These are phyloP conservation scores for Melangyna quadrimaculata DNA, from an alignment of 2,888 invertebrate genomes.

Conservation along the genomic window DNA sequence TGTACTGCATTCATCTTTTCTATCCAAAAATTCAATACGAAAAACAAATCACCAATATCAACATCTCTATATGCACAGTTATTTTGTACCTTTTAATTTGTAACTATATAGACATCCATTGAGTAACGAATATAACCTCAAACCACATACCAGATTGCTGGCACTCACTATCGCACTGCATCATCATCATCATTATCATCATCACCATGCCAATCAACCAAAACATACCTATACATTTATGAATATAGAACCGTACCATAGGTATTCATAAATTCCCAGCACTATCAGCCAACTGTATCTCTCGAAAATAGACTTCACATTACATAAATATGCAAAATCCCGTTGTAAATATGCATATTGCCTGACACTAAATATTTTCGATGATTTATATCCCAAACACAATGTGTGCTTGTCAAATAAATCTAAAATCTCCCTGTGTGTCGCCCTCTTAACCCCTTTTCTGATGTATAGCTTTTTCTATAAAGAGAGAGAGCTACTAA, in stretches of 20 bases:
- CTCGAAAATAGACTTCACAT: slow-evolving; percentile 69
- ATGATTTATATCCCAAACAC: slow-evolving; percentile 70
- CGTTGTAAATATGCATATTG: slow-evolving; percentile 67
- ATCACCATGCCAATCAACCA: slow-evolving; percentile 17
- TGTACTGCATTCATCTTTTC: not conserved
- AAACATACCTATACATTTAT: too few relatives aligned
- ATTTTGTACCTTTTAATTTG: not conserved
- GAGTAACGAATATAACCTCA: slow-evolving; percentile 3
- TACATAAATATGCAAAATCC: slow-evolving; percentile 71
- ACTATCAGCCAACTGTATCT: slow-evolving; percentile 69
- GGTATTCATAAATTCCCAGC: slow-evolving; percentile 61
- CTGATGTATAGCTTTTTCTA: not conserved
- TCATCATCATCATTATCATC: slow-evolving; percentile 48
- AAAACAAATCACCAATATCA: not conserved
- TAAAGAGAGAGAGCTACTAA: slow-evolving; percentile 39
- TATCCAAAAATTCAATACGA: not conserved
- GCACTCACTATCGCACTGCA: slow-evolving; percentile 49
- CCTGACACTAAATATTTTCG: slow-evolving; percentile 71
- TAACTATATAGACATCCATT: not conserved
- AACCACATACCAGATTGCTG: slow-evolving; percentile 19
- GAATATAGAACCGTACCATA: slow-evolving; percentile 17
- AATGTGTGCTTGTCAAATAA: slow-evolving; percentile 72
- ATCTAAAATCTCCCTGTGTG: slow-evolving; percentile 56
- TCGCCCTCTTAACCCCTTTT: slow-evolving; percentile 17
- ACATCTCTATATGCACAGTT: not conserved